A percentile compares a stretch with the other conserved stretches of the same genome.
Conservation (phyloP, 2,888 invertebrate genomes). For the Leistus spinibarbis region DNA sequence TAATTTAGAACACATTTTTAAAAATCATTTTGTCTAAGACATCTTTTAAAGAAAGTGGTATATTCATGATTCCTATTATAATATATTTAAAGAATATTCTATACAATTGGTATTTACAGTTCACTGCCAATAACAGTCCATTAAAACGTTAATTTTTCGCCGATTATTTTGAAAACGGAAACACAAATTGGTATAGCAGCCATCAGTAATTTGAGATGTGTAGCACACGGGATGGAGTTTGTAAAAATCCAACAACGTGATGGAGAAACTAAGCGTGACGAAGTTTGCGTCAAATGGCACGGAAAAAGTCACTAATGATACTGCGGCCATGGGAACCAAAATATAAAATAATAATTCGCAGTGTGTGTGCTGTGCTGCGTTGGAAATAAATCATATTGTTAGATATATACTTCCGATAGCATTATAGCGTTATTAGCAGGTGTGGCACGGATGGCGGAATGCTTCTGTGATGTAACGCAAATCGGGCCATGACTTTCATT, state of each 20-base stretch:
- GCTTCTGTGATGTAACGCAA: slow-evolving; percentile 22
- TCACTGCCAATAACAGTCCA: no score
- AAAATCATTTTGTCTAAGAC: no score
- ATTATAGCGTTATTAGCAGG: no score
- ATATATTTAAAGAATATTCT: no score
- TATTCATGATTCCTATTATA: no score
- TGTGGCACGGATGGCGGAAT: slow-evolving; percentile 19
- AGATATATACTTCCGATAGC: slow-evolving; percentile 23
- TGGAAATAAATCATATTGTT: slow-evolving; percentile 24
- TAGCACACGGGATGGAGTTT: not conserved
- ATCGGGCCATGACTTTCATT: slow-evolving; percentile 25
- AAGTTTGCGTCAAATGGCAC: slow-evolving; percentile 27
- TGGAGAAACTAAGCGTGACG: slow-evolving; percentile 13
- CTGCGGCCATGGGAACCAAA: slow-evolving; percentile 21
- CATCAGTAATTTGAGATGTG: not conserved
- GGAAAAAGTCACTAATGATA: slow-evolving; percentile 20
- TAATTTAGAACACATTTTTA: no score
- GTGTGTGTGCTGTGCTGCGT: no score
- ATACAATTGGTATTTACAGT: no score
- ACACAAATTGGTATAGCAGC: not conserved
- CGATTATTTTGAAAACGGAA: not conserved
- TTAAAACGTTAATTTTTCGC: no score
- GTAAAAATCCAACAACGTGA: not conserved
- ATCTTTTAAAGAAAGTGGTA: no score
- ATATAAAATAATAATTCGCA: no score